Evolutionary conservation across 23 tunicate genomes (phyloP), one percentile per base, ranked within the genome.

Genomic region (Clavelina lepadiformis): DNA sequence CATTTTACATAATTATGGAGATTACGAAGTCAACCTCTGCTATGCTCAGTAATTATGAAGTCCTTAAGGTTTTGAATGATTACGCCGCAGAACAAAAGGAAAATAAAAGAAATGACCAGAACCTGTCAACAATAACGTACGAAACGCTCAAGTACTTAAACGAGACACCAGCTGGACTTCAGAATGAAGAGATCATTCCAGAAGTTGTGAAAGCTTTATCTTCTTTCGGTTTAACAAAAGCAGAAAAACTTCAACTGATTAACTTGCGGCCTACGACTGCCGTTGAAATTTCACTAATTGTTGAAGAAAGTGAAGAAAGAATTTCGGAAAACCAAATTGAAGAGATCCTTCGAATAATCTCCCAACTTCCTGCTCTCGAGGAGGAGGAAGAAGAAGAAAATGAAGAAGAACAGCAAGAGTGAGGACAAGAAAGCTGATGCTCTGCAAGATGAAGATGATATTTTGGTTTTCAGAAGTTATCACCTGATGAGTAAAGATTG

Each of bases 291-390:
- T 73, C 86, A 2, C 59, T 87, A 2, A 87, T 87, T 27, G 72
- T 87, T 56, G 96, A 87, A 55, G 96, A 87, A 73, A 87, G 77
- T 68, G 96, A 87, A 73, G 96, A 87, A 28, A 67, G 96, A 30
- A 50, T 87, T 0, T 65, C 78, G 6, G 96, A 87, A 38, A 78
- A 73, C 18, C 96, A 87, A 53, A 74, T 79, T n/a, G 96, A 87
- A 8, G 86, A 79, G 13, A 79, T 87, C 4, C 29, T 87, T 1
- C 47, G 62, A 33, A 73, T 79, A 1, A 44, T 87, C 18, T 72
- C 73, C 1, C 58, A 44, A 7, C 77, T 79, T 20, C 96, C 86
- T 24, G 71, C 81, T 31, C 77, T 54, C 24, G 56, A 50, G 5
- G 67, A 61, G n/a, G 78, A 75, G 21, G 75, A 74, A 47, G 86